These are phyloP conservation scores for Phylloscopus trochilus DNA, from an alignment of 2,113 vertebrate genomes.

Conservation along the genomic window DNA sequence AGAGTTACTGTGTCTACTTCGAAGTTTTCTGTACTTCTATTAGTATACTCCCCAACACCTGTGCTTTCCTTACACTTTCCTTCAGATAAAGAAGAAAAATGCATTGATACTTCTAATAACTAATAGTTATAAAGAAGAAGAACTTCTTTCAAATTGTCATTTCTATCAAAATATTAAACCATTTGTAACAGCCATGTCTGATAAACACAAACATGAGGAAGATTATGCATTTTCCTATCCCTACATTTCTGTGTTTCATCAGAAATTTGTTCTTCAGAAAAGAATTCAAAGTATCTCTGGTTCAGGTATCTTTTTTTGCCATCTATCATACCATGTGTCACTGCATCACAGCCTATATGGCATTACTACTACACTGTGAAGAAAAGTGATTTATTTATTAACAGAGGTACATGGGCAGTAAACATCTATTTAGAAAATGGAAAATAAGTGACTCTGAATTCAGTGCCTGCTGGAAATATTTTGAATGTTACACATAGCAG, in stretches of 20 bases:
- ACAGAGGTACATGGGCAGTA: neutral
- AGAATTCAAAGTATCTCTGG: neutral
- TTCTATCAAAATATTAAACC: neutral
- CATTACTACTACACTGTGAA: neutral
- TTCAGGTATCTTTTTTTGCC: neutral
- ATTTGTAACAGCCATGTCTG: neutral
- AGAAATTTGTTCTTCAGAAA: neutral
- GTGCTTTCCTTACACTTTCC: neutral
- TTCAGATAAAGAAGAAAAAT: neutral
- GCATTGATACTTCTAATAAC: neutral
- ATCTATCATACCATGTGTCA: neutral
- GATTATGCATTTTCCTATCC: neutral
- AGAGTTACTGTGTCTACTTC: neutral
- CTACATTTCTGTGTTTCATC: neutral
- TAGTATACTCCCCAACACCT: neutral
- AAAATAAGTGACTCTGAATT: neutral
- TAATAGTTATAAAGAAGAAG: neutral
- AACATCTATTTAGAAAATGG: conserved; percentile 1
- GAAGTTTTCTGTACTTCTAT: neutral
- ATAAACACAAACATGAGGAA: neutral
- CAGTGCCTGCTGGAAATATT: conserved; percentile 3
- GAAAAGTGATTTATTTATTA: neutral
- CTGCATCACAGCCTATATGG: neutral
- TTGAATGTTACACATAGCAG: neutral
- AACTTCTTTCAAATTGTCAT: neutral